These are phyloP conservation scores for Passer montanus DNA, from an alignment of 2,113 vertebrate species.

Conservation along the genomic window DNA sequence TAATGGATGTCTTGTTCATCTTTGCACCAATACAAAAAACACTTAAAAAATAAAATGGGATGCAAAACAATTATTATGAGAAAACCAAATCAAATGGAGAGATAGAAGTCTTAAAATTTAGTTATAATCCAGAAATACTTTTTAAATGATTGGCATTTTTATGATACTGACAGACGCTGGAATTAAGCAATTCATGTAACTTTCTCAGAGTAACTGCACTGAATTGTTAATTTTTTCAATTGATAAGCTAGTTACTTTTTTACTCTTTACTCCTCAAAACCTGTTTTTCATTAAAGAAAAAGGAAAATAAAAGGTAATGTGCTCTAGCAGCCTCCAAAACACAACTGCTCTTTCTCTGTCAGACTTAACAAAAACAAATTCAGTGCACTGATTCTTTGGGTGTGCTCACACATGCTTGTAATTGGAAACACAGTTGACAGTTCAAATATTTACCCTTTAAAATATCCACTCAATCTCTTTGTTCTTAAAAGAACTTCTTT, in stretches of 20 bases:
- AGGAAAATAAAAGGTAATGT: not conserved
- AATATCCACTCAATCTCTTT: not conserved
- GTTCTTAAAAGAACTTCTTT: not conserved
- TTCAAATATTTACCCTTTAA: slow-evolving; percentile 18
- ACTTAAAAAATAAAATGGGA: not conserved
- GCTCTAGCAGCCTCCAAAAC: not conserved
- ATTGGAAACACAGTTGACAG: slow-evolving; percentile 26
- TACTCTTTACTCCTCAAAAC: not conserved
- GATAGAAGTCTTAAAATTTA: not conserved
- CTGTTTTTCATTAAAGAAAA: not conserved
- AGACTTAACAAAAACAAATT: slow-evolving; percentile 29
- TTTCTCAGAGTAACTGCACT: not conserved
- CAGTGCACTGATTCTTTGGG: not conserved
- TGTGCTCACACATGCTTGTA: not conserved
- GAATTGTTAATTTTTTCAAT: not conserved
- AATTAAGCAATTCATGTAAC: not conserved
- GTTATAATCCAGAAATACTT: not conserved
- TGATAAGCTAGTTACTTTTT: not conserved
- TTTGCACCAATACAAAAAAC: not conserved
- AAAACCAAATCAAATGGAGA: not conserved
- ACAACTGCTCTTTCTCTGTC: not conserved
- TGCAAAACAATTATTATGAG: not conserved
- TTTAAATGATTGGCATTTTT: not conserved
- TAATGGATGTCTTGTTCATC: not conserved
- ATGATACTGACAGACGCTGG: not conserved